Conservation (phyloP, 1,140 invertebrate species). For the Galleria mellonella region DNA sequence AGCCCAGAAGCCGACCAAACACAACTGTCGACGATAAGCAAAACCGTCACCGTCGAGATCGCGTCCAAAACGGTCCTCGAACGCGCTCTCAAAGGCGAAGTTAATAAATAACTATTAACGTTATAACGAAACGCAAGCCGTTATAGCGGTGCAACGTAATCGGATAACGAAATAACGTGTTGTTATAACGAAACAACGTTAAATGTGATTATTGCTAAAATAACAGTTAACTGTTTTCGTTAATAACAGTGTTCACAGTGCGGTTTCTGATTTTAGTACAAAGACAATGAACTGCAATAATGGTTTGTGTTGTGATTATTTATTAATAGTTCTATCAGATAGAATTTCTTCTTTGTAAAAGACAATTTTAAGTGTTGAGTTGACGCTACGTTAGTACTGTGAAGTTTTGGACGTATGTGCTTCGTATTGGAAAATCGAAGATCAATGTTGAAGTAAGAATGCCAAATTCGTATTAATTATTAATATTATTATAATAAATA, state of each 20-base stretch:
- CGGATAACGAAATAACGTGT: background rate
- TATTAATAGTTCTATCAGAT: no score
- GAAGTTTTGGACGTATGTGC: no score
- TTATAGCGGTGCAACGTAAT: background rate
- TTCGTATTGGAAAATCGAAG: no score
- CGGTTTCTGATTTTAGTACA: slow-evolving; percentile 11
- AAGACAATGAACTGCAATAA: slow-evolving; percentile 5
- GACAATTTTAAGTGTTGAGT: no score
- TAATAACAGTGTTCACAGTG: background rate
- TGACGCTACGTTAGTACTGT: no score
- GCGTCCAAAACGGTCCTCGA: slow-evolving; percentile 53
- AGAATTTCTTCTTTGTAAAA: no score
- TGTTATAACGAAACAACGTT: background rate
- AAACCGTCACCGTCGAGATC: slow-evolving; percentile 68
- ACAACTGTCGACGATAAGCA: slow-evolving; percentile 62
- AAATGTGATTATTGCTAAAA: no score
- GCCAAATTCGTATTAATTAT: background rate
- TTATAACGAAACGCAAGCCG: background rate
- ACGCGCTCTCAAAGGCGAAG: slow-evolving; percentile 47
- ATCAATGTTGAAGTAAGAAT: background rate
- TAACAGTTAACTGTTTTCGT: background rate
- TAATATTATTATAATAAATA: slow-evolving; percentile 2
- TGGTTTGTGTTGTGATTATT: slow-evolving; percentile 1
- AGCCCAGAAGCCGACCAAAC: slow-evolving; percentile 16
- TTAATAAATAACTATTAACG: background rate